Percentiles rank a stretch among this genome's conserved stretches.
Evolutionary conservation across 2,888 invertebrate species (phyloP).

Genomic region (Drosophila affinis): DNA sequence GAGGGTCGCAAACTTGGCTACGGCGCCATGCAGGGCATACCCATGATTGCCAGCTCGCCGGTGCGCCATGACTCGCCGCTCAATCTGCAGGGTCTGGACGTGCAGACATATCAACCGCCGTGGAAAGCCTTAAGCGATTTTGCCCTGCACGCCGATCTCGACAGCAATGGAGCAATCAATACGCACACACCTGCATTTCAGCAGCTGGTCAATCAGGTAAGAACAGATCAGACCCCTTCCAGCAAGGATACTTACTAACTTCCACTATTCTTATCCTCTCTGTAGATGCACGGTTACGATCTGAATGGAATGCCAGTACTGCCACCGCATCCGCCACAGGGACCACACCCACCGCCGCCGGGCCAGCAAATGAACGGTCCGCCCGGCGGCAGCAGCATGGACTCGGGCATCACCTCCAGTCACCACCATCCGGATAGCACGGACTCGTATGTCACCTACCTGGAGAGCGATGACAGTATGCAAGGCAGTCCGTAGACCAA

Average conservation of each 20-base stretch:
- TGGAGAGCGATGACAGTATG: constrained; percentile 93
- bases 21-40: constrained; percentile 97
- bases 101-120: constrained; percentile 96
- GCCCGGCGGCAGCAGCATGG: constrained; percentile 84
- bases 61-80: constrained; percentile 94
- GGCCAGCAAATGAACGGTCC: constrained; percentile 86
- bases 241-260: not conserved
- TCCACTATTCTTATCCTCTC: too few species aligned
- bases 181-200: constrained; percentile 96
- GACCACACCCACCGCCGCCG: constrained; percentile 85
- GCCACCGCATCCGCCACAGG: constrained; percentile 82
- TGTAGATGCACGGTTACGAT: constrained; percentile 97
- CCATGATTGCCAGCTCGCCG: constrained; percentile 98
- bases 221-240: too few species aligned
- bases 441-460: constrained; percentile 95
- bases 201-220: constrained; percentile 96
- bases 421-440: constrained; percentile 91
- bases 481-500: constrained; percentile 88
- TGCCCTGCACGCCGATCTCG: constrained; percentile 96
- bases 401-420: constrained; percentile 84
- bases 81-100: constrained; percentile 94
- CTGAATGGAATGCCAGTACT: constrained; percentile 86
- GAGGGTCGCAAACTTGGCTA: constrained; percentile 97
- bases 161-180: constrained; percentile 89
- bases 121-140: constrained; percentile 99